Conservation (phyloP, 2,113 vertebrate genomes). For the Struthidea cinerea region DNA sequence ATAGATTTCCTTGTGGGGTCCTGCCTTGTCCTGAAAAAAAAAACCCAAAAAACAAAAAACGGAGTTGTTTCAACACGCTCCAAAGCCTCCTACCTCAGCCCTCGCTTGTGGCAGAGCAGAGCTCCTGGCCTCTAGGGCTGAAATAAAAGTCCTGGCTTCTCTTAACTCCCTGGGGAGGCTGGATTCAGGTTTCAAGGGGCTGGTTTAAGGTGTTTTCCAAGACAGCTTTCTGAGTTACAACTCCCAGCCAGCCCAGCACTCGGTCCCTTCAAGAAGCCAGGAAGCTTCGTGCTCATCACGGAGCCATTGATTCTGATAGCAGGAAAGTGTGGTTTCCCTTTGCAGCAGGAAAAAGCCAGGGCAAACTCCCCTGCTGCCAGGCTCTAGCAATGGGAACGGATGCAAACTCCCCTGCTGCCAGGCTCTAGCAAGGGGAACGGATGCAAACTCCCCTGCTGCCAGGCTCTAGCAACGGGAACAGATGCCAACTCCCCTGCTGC, state of each 20-base stretch:
- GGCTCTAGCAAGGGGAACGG: accelerated
- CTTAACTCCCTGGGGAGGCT: background rate
- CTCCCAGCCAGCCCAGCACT: background rate
- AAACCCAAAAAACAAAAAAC: background rate
- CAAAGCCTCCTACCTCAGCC: background rate
- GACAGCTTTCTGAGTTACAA: background rate
- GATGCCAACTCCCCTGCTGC: no score
- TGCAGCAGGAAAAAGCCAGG: background rate
- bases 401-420: no score
- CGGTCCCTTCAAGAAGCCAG: background rate
- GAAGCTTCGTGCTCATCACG: accelerated
- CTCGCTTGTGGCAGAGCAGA: background rate
- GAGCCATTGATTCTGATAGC: background rate
- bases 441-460: no score
- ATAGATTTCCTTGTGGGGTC: constrained; percentile 94
- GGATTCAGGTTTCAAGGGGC: background rate
- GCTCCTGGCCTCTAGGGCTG: background rate
- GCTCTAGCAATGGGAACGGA: accelerated
- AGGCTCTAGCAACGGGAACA: accelerated
- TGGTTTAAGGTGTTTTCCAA: background rate
- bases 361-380: background rate
- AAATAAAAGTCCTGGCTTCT: background rate
- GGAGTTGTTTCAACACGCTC: background rate
- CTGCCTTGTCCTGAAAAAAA: constrained; percentile 86
- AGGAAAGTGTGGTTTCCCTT: background rate